phyloP scores from a whole-genome alignment of 2,113 vertebrate genomes.

The Crotalus tigris region DNA sequence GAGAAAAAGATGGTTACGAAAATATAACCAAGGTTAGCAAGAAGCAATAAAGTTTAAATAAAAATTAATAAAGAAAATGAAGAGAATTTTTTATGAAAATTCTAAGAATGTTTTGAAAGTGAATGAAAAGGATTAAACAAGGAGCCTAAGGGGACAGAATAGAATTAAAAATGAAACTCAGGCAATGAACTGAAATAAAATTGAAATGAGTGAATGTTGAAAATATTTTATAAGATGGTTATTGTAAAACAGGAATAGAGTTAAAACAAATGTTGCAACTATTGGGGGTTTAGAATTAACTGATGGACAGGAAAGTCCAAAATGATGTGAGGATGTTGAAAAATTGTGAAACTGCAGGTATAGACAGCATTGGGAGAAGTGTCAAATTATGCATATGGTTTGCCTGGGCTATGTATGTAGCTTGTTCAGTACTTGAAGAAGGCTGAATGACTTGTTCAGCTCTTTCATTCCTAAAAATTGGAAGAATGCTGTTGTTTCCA shows the following conservation, averaged over 20 bases:
- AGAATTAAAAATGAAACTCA: background rate
- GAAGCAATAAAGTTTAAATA: background rate
- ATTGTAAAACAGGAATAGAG: background rate
- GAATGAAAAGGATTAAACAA: background rate
- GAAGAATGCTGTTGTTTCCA: background rate
- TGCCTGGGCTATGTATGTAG: background rate
- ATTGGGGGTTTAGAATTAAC: background rate
- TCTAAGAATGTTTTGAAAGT: background rate
- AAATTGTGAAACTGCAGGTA: background rate
- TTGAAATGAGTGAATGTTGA: background rate
- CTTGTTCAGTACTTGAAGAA: background rate
- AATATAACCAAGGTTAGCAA: background rate
- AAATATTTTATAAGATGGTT: background rate
- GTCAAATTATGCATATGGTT: background rate
- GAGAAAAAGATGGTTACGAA: background rate
- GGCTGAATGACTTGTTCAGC: background rate
- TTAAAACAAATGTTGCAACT: background rate
- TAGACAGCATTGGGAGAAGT: background rate
- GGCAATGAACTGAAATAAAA: background rate
- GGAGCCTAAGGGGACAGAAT: background rate
- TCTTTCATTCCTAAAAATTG: background rate
- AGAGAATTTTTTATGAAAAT: background rate
- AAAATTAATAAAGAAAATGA: background rate
- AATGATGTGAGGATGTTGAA: background rate
- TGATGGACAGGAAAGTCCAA: background rate